Evolutionary conservation across 2,113 vertebrate genomes (phyloP).

Genomic region (Cyprinus carpio): DNA sequence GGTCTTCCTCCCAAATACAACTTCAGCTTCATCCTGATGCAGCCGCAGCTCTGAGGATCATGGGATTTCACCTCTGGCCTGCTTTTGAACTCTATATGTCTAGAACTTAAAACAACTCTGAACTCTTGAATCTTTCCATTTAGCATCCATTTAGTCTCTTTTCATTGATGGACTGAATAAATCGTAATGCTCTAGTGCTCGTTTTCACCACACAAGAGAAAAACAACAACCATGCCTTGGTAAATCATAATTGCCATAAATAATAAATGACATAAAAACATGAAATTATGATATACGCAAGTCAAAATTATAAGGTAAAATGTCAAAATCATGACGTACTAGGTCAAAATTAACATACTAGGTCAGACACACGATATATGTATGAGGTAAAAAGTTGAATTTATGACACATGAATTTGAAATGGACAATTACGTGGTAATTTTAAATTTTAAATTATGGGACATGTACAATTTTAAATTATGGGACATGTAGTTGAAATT

Average conservation of each 20-base stretch:
- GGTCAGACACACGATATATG: too few species aligned
- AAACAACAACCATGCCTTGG: neutral
- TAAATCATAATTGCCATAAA: neutral
- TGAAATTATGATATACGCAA: neutral
- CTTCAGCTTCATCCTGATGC: conserved; percentile 83
- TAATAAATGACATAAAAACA: too few species aligned
- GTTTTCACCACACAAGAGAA: neutral
- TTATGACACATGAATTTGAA: too few species aligned
- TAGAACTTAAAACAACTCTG: neutral
- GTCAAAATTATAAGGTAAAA: too few species aligned
- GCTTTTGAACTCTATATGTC: neutral
- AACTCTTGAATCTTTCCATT: neutral
- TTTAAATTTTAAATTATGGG: too few species aligned
- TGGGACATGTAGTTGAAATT: too few species aligned
- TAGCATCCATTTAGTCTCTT: neutral
- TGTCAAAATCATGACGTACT: too few species aligned
- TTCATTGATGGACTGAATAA: neutral
- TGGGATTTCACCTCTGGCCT: neutral
- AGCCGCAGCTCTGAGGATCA: conserved; percentile 74
- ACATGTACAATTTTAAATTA: too few species aligned
- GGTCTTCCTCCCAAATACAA: conserved; percentile 84
- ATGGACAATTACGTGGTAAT: too few species aligned
- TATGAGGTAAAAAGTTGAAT: too few species aligned
- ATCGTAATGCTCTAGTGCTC: neutral
- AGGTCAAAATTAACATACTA: too few species aligned